Conservation (phyloP, 2,113 vertebrate species). For the Corvus hawaiiensis region DNA sequence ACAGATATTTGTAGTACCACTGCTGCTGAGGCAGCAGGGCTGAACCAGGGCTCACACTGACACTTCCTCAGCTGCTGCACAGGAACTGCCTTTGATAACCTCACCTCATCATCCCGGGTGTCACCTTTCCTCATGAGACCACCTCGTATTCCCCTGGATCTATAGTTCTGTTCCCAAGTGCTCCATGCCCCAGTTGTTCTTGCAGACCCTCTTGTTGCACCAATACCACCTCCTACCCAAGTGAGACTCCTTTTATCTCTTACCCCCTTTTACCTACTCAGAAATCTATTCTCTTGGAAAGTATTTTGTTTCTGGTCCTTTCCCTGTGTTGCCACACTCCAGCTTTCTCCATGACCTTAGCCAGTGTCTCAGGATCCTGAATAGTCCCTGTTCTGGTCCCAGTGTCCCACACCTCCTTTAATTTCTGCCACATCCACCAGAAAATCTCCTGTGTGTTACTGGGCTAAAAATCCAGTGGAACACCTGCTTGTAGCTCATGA, state of each 20-base stretch:
- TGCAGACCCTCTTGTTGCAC: background rate
- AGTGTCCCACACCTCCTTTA: background rate
- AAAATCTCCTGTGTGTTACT: background rate
- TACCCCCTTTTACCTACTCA: background rate
- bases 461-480: background rate
- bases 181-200: background rate
- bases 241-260: background rate
- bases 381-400: background rate
- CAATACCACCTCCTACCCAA: background rate
- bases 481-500: background rate
- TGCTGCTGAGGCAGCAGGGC: background rate
- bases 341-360: background rate
- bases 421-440: background rate
- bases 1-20: background rate
- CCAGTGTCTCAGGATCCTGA: background rate
- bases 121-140: background rate
- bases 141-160: too few relatives aligned
- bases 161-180: background rate
- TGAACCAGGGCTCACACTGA: background rate
- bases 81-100: background rate
- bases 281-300: background rate
- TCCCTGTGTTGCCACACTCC: background rate
- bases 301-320: background rate
- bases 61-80: background rate
- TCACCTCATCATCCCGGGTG: background rate